Percentiles rank a stretch among this genome's conserved stretches.
These are phyloP conservation scores for Plodia interpunctella DNA, from an alignment of 1,140 invertebrate species.

Conservation along the genomic window DNA sequence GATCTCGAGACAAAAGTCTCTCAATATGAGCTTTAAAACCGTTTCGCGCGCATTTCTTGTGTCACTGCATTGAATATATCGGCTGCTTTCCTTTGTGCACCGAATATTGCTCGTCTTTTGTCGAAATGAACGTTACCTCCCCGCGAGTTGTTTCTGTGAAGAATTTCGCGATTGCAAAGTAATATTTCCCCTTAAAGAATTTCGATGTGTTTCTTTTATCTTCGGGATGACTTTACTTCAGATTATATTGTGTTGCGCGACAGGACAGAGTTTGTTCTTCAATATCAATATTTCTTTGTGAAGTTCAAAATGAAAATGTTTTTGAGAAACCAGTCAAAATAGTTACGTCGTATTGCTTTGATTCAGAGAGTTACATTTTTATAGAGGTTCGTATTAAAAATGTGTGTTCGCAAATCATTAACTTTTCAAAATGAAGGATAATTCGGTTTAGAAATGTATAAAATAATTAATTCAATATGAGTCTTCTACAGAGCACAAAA, in stretches of 20 bases:
- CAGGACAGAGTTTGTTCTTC: conserved; percentile 42
- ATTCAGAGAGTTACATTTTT: no score
- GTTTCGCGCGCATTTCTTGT: conserved; percentile 72
- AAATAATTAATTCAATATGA: no score
- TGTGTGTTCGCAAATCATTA: no score
- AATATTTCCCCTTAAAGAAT: conserved; percentile 74
- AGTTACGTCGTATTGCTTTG: no score
- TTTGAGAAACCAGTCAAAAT: background rate
- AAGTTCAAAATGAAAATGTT: background rate
- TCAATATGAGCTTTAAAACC: conserved; percentile 75
- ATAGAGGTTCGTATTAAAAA: no score
- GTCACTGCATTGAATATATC: conserved; percentile 77
- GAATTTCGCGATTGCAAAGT: conserved; percentile 75
- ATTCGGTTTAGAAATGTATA: no score
- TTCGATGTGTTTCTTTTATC: conserved; percentile 71
- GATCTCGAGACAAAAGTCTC: conserved; percentile 43
- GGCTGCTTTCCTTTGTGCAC: conserved; percentile 72
- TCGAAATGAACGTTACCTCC: conserved; percentile 73
- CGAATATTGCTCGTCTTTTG: conserved; percentile 75
- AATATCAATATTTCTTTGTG: conserved; percentile 25
- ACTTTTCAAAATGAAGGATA: no score
- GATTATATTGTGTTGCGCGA: conserved; percentile 58
- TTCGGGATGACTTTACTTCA: conserved; percentile 62
- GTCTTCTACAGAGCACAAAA: no score
- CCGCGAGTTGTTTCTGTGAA: conserved; percentile 72